phyloP scores from a whole-genome alignment of 2,888 invertebrate genomes.

The Blastobasis adustella region DNA sequence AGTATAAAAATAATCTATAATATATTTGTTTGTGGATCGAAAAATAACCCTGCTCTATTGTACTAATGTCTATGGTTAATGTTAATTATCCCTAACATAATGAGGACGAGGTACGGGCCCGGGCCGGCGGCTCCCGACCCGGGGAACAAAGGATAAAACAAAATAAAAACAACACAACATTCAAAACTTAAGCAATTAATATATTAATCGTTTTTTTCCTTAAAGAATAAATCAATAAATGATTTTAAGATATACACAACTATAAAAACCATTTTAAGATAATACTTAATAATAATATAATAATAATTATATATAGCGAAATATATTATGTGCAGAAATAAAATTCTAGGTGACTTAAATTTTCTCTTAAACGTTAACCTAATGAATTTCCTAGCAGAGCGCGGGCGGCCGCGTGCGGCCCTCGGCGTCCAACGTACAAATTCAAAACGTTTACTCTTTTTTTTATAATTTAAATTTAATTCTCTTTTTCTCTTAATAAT shows the following conservation, averaged over 20 bases:
- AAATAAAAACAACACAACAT: conserved; percentile 67
- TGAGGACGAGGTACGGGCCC: conserved; percentile 68
- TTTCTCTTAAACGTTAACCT: conserved; percentile 73
- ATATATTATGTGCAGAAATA: conserved; percentile 76
- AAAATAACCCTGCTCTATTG: conserved; percentile 75
- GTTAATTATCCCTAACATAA: conserved; percentile 72
- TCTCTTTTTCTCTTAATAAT: conserved; percentile 69
- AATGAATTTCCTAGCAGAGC: conserved; percentile 71
- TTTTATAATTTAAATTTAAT: conserved; percentile 64
- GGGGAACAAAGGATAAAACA: conserved; percentile 48
- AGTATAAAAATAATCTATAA: conserved; percentile 72
- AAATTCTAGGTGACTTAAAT: conserved; percentile 75
- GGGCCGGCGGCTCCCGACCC: too few species aligned
- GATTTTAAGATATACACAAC: conserved; percentile 75
- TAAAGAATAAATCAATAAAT: conserved; percentile 74
- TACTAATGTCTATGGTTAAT: conserved; percentile 72
- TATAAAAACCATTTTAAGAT: conserved; percentile 74
- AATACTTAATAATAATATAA: conserved; percentile 75
- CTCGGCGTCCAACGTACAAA: conserved; percentile 66
- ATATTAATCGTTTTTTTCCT: conserved; percentile 73
- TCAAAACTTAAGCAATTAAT: conserved; percentile 74
- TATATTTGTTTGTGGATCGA: conserved; percentile 72
- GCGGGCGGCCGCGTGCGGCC: conserved; percentile 35
- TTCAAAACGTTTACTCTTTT: conserved; percentile 53
- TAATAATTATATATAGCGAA: conserved; percentile 75